Evolutionary conservation across 92 coral and sea anemone genomes (phyloP), one percentile per base, ranked within the genome.

Genomic region (Pocillopora grandis): DNA sequence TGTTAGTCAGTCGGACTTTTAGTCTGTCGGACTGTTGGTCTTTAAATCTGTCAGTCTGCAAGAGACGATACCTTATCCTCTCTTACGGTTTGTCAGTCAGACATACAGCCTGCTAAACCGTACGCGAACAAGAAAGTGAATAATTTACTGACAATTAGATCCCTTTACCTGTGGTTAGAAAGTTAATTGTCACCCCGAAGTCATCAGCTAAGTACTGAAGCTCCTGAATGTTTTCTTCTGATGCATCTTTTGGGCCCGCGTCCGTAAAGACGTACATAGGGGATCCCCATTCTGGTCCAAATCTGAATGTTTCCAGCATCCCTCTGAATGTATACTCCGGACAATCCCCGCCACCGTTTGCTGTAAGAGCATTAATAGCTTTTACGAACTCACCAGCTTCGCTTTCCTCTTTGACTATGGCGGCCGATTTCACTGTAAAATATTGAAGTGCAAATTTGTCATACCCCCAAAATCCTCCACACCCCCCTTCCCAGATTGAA

Each of bases 221-320:
- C 42, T 82, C 88, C 15, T 82, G 86, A 4, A 89, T 72, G 80
- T 92, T 88, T 17, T 73, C 87, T 19, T 58, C 76, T 9, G 93
- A 78, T 13, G 85, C 95, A 60, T 94, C 98, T 61, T 94, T 94
- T 9, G 98, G 90, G 18, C 86, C 82, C 52, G 98, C 95, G 59
- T 94, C 98, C 6, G 98, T 94, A 70, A 94, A 94, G 2, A 94
- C 98, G 86, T 92, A 94, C 94, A 94, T 87, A 59, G 98, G 94
- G 14, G 98, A 94, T 52, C 94, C 95, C 58, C 81, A 83, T 18
- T 79, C 71, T 1, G 92, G 95, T 4, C 79, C 76, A 55, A 79
- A 68, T 19, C 76, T 62, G 21, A 94, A 66, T 3, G 98, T 94
- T 57, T 83, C 71, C 23, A 90, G 69, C 33, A 94, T 86, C 3